A percentile compares a stretch with the other conserved stretches of the same genome.
phyloP scores from a whole-genome alignment of 2,113 vertebrate species.

The Ranitomeya variabilis region DNA sequence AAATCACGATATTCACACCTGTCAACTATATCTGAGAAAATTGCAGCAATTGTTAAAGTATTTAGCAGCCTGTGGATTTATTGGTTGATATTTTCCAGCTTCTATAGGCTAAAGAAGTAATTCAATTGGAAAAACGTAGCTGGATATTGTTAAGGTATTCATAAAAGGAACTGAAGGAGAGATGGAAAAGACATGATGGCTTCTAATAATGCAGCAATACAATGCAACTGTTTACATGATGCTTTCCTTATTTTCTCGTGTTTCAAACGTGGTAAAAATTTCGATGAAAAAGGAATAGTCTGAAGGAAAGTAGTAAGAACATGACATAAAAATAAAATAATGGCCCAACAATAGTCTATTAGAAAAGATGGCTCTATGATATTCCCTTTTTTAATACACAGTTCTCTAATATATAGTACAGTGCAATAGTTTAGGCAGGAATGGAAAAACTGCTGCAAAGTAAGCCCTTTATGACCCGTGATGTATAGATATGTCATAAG shows the following conservation, averaged over 20 bases:
- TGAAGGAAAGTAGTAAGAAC: neutral
- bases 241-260: neutral
- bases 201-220: neutral
- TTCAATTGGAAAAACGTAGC: neutral
- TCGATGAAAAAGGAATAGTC: neutral
- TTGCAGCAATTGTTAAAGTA: conserved; percentile 34
- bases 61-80: conserved; percentile 41
- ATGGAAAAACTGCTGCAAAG: too few relatives aligned
- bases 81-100: conserved; percentile 6
- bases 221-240: neutral
- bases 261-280: neutral
- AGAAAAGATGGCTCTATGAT: too few relatives aligned
- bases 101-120: neutral
- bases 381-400: too few relatives aligned
- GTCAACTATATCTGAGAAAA: conserved; percentile 29
- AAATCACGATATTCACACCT: conserved; percentile 29
- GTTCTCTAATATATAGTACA: too few relatives aligned
- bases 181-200: neutral
- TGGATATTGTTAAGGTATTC: neutral
- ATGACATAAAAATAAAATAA: neutral
- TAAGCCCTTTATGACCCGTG: too few relatives aligned
- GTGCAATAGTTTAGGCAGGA: too few relatives aligned
- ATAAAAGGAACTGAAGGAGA: neutral
- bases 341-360: too few relatives aligned
- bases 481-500: too few relatives aligned